Conservation (phyloP, 1,140 invertebrate species). For the Tetragnatha versicolor region DNA sequence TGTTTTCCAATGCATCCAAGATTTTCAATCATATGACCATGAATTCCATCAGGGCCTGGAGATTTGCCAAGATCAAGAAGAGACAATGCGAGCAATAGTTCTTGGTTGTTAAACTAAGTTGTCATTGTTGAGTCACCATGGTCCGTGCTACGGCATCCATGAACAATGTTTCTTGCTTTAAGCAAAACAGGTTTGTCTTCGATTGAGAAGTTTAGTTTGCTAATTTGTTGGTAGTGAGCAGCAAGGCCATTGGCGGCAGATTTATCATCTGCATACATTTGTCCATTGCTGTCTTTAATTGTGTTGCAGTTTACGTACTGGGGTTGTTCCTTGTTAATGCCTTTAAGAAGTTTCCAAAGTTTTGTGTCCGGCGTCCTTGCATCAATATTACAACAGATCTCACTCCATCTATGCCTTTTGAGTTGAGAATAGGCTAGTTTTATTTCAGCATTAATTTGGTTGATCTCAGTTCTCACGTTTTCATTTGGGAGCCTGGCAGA, state of each 20-base stretch:
- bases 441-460: too few relatives aligned
- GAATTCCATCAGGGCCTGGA: conserved; percentile 8
- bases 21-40: conserved; percentile 22
- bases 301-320: neutral
- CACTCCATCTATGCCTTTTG: too few relatives aligned
- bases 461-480: too few relatives aligned
- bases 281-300: conserved; percentile 7
- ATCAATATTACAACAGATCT: too few relatives aligned
- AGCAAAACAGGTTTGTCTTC: too few relatives aligned
- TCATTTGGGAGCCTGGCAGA: too few relatives aligned
- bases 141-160: neutral
- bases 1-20: conserved; percentile 5
- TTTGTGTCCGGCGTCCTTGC: too few relatives aligned
- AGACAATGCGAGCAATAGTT: conserved; percentile 15
- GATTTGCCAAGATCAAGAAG: conserved; percentile 18
- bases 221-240: conserved; percentile 15
- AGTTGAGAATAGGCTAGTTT: too few relatives aligned
- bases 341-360: too few relatives aligned
- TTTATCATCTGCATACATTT: conserved; percentile 18
- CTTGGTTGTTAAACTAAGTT: conserved; percentile 4
- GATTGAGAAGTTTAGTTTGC: too few relatives aligned
- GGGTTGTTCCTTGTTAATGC: neutral
- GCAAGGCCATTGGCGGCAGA: conserved; percentile 16
- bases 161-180: conserved; percentile 18
- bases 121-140: neutral